Base-by-base conservation (phyloP, 2,888 invertebrate genomes). In the Drosophila colorata region DNA sequence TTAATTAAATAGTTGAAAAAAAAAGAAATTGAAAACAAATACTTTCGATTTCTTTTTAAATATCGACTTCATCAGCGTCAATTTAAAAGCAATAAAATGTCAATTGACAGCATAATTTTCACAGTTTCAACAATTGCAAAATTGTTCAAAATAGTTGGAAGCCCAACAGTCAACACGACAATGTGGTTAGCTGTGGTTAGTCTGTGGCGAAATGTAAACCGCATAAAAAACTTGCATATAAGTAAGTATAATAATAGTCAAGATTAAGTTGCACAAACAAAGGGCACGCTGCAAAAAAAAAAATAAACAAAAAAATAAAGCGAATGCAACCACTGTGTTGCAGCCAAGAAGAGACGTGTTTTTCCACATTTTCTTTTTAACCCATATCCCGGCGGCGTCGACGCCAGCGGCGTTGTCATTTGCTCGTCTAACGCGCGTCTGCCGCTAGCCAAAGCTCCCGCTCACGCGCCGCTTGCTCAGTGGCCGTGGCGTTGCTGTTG, bases 11-110 rank as follows among this genome's bases (percentile, higher is more conserved):
- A 41, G 14, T 35, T 7, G 28, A 41, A 33, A 33, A 33, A 33
- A 41, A 14, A 43, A 25, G 23, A 2, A 20, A 40, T 20, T 9
- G 8, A 56, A 65, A 48, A 47, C 23, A 40, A n/a, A 49, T 18
- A 68, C 35, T 67, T 68, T 79, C 46, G 59, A 69, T 53, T 59
- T 61, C 13, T 48, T 7, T 47, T 33, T 4, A 33, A 4, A 57
- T 37, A 33, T 52, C 28, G 14, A 43, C 46, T 51, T 16, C 41
- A 76, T 59, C 31, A 37, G 47, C 28, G 55, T 59, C 88, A 84
- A 84, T 84, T 84, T 76, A 86, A 84, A 89, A 84, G 80, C 87
- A 55, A 84, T 89, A 84, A 89, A 84, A 82, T 66, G 53, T 53
- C 88, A 89, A 84, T 84, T 84, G 88, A 76, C 73, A 88, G 61